A percentile compares a stretch with the other conserved stretches of the same genome.
Evolutionary conservation across 2,113 vertebrate genomes (phyloP).

Genomic region (Ahaetulla prasina): DNA sequence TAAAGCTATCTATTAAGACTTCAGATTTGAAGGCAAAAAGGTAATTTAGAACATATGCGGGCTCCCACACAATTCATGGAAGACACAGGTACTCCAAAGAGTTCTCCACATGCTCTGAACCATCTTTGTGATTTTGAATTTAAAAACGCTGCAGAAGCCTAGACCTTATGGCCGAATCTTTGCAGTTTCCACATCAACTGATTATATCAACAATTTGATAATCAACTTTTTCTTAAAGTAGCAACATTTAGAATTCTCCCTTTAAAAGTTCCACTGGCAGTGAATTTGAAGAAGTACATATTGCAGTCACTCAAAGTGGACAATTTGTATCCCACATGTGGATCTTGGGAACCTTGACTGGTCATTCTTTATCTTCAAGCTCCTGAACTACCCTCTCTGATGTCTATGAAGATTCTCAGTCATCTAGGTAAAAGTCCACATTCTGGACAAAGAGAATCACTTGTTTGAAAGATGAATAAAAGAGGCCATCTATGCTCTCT

Average conservation of each 20-base stretch:
- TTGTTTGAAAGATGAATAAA: no score
- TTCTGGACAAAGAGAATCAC: no score
- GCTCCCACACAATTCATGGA: not conserved
- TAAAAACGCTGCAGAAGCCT: not conserved
- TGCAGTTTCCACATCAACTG: not conserved
- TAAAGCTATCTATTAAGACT: not conserved
- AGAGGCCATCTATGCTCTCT: no score
- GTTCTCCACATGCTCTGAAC: not conserved
- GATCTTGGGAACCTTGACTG: not conserved
- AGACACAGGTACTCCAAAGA: not conserved
- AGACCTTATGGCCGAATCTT: not conserved
- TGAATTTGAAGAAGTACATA: rapidly evolving
- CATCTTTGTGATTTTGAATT: not conserved
- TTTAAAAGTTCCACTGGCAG: not conserved
- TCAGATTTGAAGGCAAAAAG: not conserved
- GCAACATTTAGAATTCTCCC: not conserved
- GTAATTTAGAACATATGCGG: not conserved
- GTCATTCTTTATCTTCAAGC: not conserved
- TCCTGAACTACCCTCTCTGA: not conserved
- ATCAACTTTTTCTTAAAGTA: not conserved
- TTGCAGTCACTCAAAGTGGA: not conserved
- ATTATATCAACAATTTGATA: not conserved
- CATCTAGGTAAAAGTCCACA: no score
- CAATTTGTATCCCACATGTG: not conserved
- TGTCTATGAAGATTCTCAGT: no score